Conservation (phyloP, 2,113 vertebrate species). For the Erythrocebus patas region DNA sequence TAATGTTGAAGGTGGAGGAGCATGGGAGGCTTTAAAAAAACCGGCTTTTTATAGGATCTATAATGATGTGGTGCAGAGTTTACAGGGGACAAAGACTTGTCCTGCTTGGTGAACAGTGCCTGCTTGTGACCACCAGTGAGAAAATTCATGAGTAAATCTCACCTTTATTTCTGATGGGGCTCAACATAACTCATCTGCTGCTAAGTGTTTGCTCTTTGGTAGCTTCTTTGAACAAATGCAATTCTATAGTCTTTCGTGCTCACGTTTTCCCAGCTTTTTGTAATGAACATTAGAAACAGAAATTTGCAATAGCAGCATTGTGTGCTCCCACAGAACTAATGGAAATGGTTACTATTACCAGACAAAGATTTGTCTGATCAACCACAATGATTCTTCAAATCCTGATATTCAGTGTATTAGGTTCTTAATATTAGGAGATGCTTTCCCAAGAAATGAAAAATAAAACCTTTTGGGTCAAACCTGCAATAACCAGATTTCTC, state of each 20-base stretch:
- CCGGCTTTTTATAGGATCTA: too few relatives aligned
- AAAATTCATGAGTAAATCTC: neutral
- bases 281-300: neutral
- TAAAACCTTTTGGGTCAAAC: neutral
- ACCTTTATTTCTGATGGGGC: neutral
- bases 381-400: neutral
- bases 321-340: neutral
- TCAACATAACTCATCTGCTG: neutral
- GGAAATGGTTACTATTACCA: neutral
- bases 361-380: neutral
- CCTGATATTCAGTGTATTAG: neutral
- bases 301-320: neutral
- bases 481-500: neutral
- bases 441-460: neutral
- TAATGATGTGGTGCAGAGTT: neutral
- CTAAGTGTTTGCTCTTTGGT: neutral
- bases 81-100: neutral
- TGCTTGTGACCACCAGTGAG: neutral
- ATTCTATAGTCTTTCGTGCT: neutral
- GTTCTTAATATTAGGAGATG: neutral
- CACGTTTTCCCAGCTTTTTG: neutral
- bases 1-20: neutral
- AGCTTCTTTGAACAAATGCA: neutral
- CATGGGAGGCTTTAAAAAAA: fast-evolving
- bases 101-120: neutral